Percentiles rank a stretch among this genome's conserved stretches.
These are phyloP conservation scores for Syndactyla subalaris DNA, from an alignment of 2,797 vertebrate species.

Conservation along the genomic window DNA sequence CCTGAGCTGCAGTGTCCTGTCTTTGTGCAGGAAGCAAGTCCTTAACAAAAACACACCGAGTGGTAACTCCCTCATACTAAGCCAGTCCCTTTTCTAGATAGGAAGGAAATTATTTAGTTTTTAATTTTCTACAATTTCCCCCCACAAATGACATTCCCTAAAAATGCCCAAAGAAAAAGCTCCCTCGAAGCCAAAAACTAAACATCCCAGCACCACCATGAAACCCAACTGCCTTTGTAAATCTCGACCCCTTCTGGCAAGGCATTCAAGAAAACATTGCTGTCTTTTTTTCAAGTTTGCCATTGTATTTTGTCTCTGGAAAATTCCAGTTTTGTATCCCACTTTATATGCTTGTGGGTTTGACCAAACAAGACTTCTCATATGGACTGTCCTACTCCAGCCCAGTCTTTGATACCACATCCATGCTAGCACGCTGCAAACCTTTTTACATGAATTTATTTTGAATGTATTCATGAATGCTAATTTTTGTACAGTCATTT, in stretches of 20 bases:
- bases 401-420: not conserved
- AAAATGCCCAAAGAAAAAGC: accelerated
- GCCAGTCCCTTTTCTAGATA: not conserved
- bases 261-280: not conserved
- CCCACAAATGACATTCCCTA: not conserved
- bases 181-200: not conserved
- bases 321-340: not conserved
- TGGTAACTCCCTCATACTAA: not conserved
- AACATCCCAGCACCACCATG: accelerated
- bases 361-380: not conserved
- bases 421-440: not conserved
- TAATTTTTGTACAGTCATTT: not conserved
- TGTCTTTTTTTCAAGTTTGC: not conserved
- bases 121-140: not conserved
- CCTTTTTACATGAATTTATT: not conserved
- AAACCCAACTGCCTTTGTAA: not conserved
- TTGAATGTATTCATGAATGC: not conserved
- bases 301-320: not conserved
- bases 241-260: not conserved
- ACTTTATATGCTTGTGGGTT: not conserved
- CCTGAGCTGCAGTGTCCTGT: not conserved
- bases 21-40: not conserved
- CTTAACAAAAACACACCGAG: not conserved
- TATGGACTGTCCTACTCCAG: not conserved
- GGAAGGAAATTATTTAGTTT: not conserved